These are phyloP conservation scores for Aplysina aerophoba DNA, from an alignment of 37 sponge, comb jelly and placozoan species.

Conservation along the genomic window DNA sequence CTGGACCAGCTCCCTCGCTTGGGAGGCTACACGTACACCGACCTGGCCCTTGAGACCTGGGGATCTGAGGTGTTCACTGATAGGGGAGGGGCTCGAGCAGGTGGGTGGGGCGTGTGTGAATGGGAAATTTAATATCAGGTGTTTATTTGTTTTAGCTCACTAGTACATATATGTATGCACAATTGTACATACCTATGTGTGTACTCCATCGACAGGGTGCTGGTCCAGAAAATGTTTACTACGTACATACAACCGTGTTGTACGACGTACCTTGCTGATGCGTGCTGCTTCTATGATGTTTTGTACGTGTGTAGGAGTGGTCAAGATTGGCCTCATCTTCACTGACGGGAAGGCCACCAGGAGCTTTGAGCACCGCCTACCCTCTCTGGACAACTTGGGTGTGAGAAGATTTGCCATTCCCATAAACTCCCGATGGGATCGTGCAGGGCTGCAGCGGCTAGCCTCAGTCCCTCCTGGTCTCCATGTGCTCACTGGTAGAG, in stretches of 20 bases:
- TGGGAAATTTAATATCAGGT: too few species aligned
- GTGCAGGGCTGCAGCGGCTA: neutral
- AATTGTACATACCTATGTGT: too few species aligned
- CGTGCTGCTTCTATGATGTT: neutral
- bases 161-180: too few species aligned
- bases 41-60: slow-evolving; percentile 17
- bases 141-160: too few species aligned
- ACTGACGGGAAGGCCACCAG: slow-evolving; percentile 5
- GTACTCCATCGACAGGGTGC: too few species aligned
- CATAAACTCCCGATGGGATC: neutral
- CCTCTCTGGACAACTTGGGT: neutral
- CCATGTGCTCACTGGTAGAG: neutral
- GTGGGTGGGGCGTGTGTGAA: neutral
- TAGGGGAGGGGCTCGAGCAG: neutral
- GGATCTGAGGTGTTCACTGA: neutral
- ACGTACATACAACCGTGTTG: too few species aligned
- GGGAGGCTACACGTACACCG: neutral
- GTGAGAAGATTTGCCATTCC: neutral
- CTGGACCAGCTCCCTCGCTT: neutral
- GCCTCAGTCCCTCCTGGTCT: neutral
- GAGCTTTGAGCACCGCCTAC: neutral
- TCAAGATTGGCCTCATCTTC: neutral
- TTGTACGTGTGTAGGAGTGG: neutral
- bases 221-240: too few species aligned
- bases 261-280: too few species aligned